Percentiles rank a stretch among this genome's conserved stretches.
These are phyloP conservation scores for Helobdella robusta DNA, from an alignment of 2,888 invertebrate genomes.

Conservation along the genomic window DNA sequence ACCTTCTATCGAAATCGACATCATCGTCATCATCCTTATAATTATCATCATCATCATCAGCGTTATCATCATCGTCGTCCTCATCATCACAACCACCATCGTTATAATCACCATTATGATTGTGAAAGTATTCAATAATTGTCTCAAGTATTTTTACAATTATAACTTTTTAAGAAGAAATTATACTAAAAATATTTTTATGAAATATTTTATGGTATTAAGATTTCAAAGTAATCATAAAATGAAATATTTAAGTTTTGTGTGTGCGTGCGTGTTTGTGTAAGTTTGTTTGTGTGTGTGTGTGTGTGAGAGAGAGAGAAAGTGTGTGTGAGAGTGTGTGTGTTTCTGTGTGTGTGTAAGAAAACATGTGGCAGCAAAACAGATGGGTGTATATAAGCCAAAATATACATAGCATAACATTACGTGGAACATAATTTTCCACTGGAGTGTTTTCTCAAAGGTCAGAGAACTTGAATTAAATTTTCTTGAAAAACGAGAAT, in stretches of 20 bases:
- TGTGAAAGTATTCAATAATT: neutral
- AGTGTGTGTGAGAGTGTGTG: neutral
- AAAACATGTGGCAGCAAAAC: no score
- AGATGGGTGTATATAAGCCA: no score
- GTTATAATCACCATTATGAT: slow-evolving; percentile 5
- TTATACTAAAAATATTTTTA: neutral
- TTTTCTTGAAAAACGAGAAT: no score
- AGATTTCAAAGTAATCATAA: neutral
- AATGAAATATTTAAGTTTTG: neutral
- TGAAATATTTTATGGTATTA: neutral
- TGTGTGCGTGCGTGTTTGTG: slow-evolving; percentile 5
- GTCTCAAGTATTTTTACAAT: neutral
- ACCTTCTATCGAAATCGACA: neutral
- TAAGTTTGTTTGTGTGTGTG: slow-evolving; percentile 6
- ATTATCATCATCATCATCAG: slow-evolving; percentile 7
- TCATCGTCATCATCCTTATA: neutral
- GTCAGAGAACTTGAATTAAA: no score
- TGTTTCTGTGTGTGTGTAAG: neutral
- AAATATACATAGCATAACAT: no score
- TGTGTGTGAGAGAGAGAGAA: neutral
- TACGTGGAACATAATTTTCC: no score
- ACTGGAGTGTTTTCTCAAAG: no score
- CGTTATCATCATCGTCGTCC: neutral
- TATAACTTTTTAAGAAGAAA: neutral
- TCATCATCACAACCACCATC: neutral